Conservation (phyloP, 2,113 vertebrate species). For the Pagrus major region DNA sequence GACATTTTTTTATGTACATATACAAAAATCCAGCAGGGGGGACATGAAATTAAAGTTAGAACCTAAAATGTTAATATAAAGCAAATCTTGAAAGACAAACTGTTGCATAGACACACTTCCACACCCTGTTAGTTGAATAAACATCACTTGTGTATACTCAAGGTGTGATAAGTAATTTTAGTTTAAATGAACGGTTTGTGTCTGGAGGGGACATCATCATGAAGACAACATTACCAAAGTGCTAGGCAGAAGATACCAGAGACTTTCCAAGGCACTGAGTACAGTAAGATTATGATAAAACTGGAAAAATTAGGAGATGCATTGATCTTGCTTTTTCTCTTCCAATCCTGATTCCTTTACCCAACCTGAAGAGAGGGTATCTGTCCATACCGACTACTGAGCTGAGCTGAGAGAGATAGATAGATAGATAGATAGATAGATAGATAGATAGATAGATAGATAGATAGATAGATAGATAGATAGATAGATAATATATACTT, state of each 20-base stretch:
- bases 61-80: no score
- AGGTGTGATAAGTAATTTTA: neutral
- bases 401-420: no score
- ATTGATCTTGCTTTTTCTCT: neutral
- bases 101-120: conserved; percentile 8
- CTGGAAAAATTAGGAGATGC: neutral
- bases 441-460: no score
- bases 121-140: neutral
- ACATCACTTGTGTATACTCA: neutral
- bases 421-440: no score
- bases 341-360: no score
- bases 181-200: neutral
- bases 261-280: neutral
- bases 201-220: neutral
- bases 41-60: neutral
- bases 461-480: no score
- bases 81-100: conserved; percentile 4
- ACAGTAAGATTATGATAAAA: neutral
- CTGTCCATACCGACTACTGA: neutral
- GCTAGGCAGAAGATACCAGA: neutral
- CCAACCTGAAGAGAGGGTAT: neutral
- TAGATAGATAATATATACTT: no score
- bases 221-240: neutral
- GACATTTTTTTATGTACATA: neutral
- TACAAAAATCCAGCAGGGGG: neutral